A percentile compares a stretch with the other conserved stretches of the same genome.
Conservation (phyloP, 2,113 vertebrate genomes). For the Aldabrachelys gigantea region DNA sequence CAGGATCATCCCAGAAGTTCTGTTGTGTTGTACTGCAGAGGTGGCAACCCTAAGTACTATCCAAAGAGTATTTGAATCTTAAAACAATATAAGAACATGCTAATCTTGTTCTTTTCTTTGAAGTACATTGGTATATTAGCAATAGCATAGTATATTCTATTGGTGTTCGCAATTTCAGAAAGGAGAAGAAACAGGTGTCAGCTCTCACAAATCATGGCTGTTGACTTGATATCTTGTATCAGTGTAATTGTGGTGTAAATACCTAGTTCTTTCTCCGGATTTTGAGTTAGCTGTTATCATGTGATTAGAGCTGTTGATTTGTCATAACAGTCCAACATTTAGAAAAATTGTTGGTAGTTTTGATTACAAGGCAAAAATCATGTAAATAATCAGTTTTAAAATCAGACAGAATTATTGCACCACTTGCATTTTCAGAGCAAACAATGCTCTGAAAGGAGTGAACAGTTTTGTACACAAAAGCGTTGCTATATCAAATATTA, state of each 20-base stretch:
- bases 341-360: not conserved
- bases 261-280: no score
- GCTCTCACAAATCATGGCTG: no score
- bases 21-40: not conserved
- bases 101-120: not conserved
- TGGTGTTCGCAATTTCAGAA: not conserved
- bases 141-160: not conserved
- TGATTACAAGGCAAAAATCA: not conserved
- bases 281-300: no score
- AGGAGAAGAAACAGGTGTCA: not conserved
- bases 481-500: not conserved
- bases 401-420: not conserved
- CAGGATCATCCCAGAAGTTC: not conserved
- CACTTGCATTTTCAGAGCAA: not conserved
- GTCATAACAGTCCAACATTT: not conserved
- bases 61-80: no score
- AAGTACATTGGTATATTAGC: not conserved
- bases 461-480: not conserved
- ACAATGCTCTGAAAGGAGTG: not conserved
- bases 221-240: no score
- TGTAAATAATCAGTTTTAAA: not conserved
- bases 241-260: no score
- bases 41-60: not conserved
- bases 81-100: not conserved
- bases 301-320: no score